A percentile compares a stretch with the other conserved stretches of the same genome.
These are phyloP conservation scores for Phenganax marumi DNA, from an alignment of 92 coral and sea anemone species.

Conservation along the genomic window DNA sequence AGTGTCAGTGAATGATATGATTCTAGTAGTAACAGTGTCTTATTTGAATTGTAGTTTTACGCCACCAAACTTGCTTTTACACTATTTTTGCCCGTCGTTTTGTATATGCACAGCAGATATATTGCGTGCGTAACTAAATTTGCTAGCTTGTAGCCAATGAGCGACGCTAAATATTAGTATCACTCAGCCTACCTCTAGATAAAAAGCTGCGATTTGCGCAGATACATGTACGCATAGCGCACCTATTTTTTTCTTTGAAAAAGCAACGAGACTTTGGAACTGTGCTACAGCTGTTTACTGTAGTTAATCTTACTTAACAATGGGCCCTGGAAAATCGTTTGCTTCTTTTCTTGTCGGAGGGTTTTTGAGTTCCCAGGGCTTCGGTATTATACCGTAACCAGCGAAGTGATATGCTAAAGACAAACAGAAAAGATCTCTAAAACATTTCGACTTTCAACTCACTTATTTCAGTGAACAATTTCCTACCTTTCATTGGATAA, in stretches of 20 bases:
- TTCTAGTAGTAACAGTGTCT: not conserved
- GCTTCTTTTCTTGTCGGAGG: constrained; percentile 79
- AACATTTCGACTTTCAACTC: not conserved
- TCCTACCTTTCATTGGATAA: constrained; percentile 67
- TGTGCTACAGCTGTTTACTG: not conserved
- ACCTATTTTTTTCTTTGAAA: not conserved
- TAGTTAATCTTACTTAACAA: constrained; percentile 19
- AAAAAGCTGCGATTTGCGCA: no score
- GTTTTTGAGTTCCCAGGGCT: constrained; percentile 73
- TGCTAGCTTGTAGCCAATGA: no score
- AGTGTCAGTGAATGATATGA: not conserved
- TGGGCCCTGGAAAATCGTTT: constrained; percentile 55
- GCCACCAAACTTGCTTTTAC: no score
- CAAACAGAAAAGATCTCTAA: not conserved
- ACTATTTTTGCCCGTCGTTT: no score
- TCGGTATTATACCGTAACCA: constrained; percentile 62
- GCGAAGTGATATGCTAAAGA: constrained; percentile 54
- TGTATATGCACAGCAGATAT: no score
- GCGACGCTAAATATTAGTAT: no score
- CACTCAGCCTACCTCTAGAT: no score
- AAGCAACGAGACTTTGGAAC: not conserved
- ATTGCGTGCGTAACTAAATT: no score
- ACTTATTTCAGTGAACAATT: not conserved
- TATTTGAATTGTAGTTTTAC: no score
- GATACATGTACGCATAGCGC: no score